Conservation (phyloP, 2,113 vertebrate species). For the Rhabdomys dilectus region DNA sequence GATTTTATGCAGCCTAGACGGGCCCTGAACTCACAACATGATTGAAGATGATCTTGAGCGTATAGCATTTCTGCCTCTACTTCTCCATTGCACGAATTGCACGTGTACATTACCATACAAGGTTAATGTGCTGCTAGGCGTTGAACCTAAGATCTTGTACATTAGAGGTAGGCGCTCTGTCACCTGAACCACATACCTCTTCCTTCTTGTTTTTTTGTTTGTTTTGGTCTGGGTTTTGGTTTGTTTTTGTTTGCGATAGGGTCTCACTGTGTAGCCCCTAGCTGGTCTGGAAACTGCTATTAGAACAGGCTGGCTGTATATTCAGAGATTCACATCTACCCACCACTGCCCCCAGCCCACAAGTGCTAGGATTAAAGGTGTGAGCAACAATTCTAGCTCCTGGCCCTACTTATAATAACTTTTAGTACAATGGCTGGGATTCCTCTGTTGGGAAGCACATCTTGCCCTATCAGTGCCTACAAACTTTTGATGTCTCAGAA, state of each 20-base stretch:
- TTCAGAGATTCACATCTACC: not conserved
- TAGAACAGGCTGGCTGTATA: not conserved
- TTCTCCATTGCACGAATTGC: not conserved
- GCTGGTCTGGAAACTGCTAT: not conserved
- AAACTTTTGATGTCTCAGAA: not conserved
- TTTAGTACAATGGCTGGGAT: not conserved
- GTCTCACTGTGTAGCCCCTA: not conserved
- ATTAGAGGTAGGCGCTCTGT: not conserved
- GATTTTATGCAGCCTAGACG: not conserved
- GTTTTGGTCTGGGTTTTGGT: not conserved
- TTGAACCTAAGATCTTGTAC: not conserved
- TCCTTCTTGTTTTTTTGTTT: not conserved
- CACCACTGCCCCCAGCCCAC: not conserved
- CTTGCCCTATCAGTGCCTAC: not conserved
- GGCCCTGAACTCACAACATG: not conserved
- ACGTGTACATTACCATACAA: too few relatives aligned
- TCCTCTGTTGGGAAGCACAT: not conserved
- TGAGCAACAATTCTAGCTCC: not conserved
- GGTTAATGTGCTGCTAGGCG: not conserved
- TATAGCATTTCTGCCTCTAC: not conserved
- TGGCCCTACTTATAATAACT: not conserved
- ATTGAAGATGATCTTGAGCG: not conserved
- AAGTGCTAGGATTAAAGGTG: not conserved
- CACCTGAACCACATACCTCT: not conserved
- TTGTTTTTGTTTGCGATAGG: not conserved